phyloP scores from a whole-genome alignment of 2,797 vertebrate species.

The Austrolebias charrua region DNA sequence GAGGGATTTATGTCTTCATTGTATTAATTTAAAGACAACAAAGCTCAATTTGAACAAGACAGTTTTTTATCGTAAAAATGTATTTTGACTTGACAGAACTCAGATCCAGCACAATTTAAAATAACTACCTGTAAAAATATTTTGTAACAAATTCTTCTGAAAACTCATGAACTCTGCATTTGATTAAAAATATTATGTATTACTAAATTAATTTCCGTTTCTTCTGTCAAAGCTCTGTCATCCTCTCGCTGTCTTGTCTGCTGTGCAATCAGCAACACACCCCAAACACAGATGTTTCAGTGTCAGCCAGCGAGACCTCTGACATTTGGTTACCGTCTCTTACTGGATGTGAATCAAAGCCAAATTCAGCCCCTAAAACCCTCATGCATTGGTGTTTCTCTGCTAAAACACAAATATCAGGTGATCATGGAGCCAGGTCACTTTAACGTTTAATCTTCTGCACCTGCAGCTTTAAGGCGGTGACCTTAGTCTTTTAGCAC shows the following conservation, averaged over 20 bases:
- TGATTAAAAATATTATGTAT: neutral
- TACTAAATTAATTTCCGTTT: neutral
- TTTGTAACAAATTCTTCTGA: constrained; percentile 7
- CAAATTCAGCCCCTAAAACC: constrained; percentile 58
- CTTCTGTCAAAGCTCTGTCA: constrained; percentile 10
- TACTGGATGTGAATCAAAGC: constrained; percentile 69
- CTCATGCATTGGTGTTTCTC: constrained; percentile 49
- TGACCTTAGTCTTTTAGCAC: constrained; percentile 36
- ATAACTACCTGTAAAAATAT: neutral
- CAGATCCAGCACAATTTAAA: neutral
- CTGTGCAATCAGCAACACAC: constrained; percentile 66
- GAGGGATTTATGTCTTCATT: too few relatives aligned
- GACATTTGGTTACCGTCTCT: constrained; percentile 69
- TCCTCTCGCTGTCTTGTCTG: constrained; percentile 43
- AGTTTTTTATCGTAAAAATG: too few relatives aligned
- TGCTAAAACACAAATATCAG: constrained; percentile 42
- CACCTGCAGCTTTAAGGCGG: constrained; percentile 30
- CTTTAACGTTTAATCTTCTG: constrained; percentile 41
- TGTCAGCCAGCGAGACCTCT: constrained; percentile 71
- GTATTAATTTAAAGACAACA: too few relatives aligned
- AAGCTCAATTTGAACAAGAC: too few relatives aligned
- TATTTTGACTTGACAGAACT: too few relatives aligned
- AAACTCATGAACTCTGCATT: neutral
- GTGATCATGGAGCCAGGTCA: constrained; percentile 29
- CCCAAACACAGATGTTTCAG: constrained; percentile 76